Evolutionary conservation across 2,888 invertebrate species (phyloP).

Genomic region (Folsomia candida): DNA sequence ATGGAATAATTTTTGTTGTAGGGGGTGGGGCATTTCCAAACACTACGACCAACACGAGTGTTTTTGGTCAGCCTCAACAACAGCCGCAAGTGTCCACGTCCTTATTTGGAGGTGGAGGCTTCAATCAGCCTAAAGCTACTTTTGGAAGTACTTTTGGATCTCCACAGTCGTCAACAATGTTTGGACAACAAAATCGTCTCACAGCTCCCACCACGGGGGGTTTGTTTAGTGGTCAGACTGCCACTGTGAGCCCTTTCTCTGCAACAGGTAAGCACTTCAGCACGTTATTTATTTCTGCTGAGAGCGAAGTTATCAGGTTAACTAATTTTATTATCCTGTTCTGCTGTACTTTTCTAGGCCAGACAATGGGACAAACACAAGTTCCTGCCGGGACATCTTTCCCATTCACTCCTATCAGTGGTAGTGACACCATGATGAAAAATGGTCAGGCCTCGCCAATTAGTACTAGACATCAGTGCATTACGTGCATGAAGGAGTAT

Average conservation of each 20-base stretch:
- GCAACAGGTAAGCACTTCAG: slow-evolving; percentile 18
- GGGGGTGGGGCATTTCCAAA: slow-evolving; percentile 21
- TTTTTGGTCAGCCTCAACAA: slow-evolving; percentile 42
- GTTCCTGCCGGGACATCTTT: slow-evolving; percentile 42
- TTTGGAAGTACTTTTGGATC: slow-evolving; percentile 43
- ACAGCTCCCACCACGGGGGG: slow-evolving; percentile 23
- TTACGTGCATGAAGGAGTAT: slow-evolving; percentile 98
- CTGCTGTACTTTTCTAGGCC: not conserved
- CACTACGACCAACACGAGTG: slow-evolving; percentile 13
- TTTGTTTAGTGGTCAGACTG: slow-evolving; percentile 36
- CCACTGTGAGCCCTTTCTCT: slow-evolving; percentile 42
- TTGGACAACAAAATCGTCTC: slow-evolving; percentile 41
- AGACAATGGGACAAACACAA: not conserved
- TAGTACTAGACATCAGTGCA: slow-evolving; percentile 91
- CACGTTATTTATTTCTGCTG: too few relatives aligned
- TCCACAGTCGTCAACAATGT: slow-evolving; percentile 34
- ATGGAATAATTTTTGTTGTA: slow-evolving; percentile 6
- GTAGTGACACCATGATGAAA: slow-evolving; percentile 88
- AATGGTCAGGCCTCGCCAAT: slow-evolving; percentile 80
- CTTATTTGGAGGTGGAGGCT: slow-evolving; percentile 41
- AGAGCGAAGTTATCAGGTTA: too few relatives aligned
- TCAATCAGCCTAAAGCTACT: slow-evolving; percentile 36
- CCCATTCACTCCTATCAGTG: slow-evolving; percentile 58
- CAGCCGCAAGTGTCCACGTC: slow-evolving; percentile 35
- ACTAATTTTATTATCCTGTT: too few relatives aligned